Evolutionary conservation across 1,140 invertebrate genomes (phyloP).

Genomic region (Drosophila aff.): DNA sequence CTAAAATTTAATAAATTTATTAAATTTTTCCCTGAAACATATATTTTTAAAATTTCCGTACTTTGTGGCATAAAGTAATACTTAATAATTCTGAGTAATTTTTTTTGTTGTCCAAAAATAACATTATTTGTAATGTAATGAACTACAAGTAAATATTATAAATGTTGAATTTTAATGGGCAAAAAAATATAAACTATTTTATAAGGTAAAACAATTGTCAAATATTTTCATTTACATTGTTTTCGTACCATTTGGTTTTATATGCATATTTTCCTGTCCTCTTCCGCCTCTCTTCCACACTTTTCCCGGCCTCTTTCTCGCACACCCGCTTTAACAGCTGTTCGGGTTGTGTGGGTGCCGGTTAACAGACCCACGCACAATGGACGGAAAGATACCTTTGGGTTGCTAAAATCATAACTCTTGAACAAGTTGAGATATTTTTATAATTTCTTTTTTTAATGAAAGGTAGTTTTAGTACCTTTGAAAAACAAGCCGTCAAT

Average conservation of each 20-base stretch:
- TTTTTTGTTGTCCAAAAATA: not conserved
- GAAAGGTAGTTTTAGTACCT: too few relatives aligned
- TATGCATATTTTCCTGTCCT: not conserved
- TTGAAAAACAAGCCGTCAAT: too few relatives aligned
- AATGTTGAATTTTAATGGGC: not conserved
- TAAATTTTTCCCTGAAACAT: not conserved
- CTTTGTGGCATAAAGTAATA: too few relatives aligned
- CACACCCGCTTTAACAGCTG: slow-evolving; percentile 4
- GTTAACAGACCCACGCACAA: slow-evolving; percentile 24
- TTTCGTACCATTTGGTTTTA: not conserved
- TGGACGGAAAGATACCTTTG: too few relatives aligned
- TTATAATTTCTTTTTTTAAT: too few relatives aligned
- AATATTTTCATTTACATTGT: not conserved
- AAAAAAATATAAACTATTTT: not conserved
- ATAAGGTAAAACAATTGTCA: not conserved
- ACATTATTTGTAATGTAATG: too few relatives aligned
- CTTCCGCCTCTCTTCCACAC: not conserved
- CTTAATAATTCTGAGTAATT: too few relatives aligned
- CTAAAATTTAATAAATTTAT: not conserved
- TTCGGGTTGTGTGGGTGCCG: slow-evolving; percentile 8
- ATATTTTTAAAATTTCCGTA: too few relatives aligned
- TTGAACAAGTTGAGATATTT: too few relatives aligned
- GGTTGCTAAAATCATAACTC: too few relatives aligned
- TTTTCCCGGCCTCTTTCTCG: not conserved
- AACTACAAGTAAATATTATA: not conserved